Conservation (phyloP, 64 coral and sea anemone genomes). For the Stichodactyla helianthus region DNA sequence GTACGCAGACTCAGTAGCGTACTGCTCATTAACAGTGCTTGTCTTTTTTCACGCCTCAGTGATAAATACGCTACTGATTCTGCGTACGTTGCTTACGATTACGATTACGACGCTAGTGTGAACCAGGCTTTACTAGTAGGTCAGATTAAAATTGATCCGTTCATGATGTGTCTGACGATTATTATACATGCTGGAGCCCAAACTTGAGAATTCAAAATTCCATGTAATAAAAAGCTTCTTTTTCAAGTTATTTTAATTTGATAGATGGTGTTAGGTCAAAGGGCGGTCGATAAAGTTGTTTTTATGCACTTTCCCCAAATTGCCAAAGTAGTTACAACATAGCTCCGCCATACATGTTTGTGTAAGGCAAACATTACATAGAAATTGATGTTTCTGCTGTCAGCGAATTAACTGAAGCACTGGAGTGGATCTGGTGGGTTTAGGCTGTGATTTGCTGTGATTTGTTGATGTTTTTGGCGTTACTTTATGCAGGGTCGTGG, state of each 20-base stretch:
- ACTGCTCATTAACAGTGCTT: too few species aligned
- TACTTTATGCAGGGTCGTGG: not conserved
- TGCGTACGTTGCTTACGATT: too few species aligned
- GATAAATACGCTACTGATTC: too few species aligned
- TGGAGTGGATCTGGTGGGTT: not conserved
- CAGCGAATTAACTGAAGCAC: not conserved
- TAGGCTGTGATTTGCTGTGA: not conserved
- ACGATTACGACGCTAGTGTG: too few species aligned
- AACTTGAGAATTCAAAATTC: not conserved
- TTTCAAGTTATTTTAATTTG: not conserved
- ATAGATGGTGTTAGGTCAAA: not conserved
- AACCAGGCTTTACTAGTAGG: too few species aligned
- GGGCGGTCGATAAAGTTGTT: not conserved
- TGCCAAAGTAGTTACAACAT: not conserved
- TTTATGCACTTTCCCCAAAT: not conserved
- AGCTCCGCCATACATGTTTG: not conserved
- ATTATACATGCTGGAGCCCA: not conserved
- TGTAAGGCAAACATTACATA: not conserved
- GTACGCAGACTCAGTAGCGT: too few species aligned
- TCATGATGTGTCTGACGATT: not conserved
- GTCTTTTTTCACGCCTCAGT: too few species aligned
- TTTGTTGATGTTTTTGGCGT: constrained; percentile 3
- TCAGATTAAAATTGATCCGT: too few species aligned
- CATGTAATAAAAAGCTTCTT: not conserved
- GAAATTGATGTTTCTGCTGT: not conserved